Evolutionary conservation across 2,888 invertebrate species (phyloP), one percentile per base, ranked within the genome.

Genomic region (Drosophila neonasuta): DNA sequence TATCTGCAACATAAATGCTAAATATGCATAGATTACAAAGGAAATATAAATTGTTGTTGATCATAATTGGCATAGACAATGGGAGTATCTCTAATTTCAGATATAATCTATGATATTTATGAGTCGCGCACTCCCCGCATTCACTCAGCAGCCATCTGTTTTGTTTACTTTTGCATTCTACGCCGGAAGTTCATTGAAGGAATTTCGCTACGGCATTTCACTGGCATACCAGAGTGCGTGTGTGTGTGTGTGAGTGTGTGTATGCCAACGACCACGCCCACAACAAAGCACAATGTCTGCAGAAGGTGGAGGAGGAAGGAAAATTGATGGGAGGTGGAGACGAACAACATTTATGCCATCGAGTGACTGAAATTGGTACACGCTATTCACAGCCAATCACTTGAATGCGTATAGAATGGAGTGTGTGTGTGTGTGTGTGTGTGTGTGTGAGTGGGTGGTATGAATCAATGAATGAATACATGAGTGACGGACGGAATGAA

Each of bases 161-260:
- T 48, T 56, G 50, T 58, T 55, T 45, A 42, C 51, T 34, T 66
- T 72, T 72, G 70, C 83, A 82, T 77, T 73, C 69, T 70, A 60
- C 54, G 69, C 57, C 63, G 74, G 69, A 71, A 79, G 71, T 80
- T 77, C 71, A 79, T 74, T 74, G 79, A 66, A 71, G 74, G 77
- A 73, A 83, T 87, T 86, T 68, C 55, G 61, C 65, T 64, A 54
- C 64, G 77, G 83, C 63, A 87, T 87, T 82, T 82, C 65, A 70
- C 66, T 62, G 68, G 61, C 61, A 71, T 74, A 63, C 69, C 68
- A 66, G 65, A 54, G 68, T 57, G 46, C 15, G 46, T 46, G 48
- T 50, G 34, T 34, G 34, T 34, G 46, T 29, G 46, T 48, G 48
- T 50, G 24, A 5, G 24, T 61, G 57, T 39, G 67, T 52, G 60